Percentiles rank a stretch among this genome's conserved stretches.
Evolutionary conservation across 2,888 invertebrate genomes (phyloP).

Genomic region (Meteorus cinctellus): DNA sequence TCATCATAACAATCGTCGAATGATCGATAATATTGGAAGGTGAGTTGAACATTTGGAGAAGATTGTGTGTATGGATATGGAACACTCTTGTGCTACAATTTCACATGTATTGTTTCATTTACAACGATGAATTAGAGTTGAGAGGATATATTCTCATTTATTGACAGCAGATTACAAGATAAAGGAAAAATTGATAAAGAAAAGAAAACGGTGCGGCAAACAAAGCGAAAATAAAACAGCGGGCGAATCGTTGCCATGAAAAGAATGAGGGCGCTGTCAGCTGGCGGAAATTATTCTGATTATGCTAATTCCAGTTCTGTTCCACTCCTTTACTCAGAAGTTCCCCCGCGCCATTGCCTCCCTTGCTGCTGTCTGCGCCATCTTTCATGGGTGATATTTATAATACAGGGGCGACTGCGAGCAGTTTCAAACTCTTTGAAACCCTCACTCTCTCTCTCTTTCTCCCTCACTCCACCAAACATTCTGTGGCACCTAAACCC

Average conservation of each 20-base stretch:
- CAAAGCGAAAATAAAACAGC: slow-evolving; percentile 72
- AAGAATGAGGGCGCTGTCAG: slow-evolving; percentile 78
- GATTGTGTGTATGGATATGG: too few species aligned
- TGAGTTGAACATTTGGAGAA: too few species aligned
- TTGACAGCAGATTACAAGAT: slow-evolving; percentile 12
- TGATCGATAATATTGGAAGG: too few species aligned
- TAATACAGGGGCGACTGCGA: slow-evolving; percentile 72
- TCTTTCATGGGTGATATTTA: slow-evolving; percentile 73
- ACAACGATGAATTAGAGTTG: too few species aligned
- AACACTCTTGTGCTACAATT: too few species aligned
- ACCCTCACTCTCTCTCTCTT: slow-evolving; percentile 49
- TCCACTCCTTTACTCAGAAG: slow-evolving; percentile 73
- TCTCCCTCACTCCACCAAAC: slow-evolving; percentile 41
- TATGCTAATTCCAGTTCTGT: slow-evolving; percentile 78
- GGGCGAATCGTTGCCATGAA: slow-evolving; percentile 73
- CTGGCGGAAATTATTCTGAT: slow-evolving; percentile 79
- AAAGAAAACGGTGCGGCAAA: slow-evolving; percentile 63
- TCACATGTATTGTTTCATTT: too few species aligned
- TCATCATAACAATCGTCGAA: too few species aligned
- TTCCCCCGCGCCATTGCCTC: slow-evolving; percentile 60
- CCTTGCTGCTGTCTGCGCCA: slow-evolving; percentile 73
- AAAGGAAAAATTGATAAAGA: slow-evolving; percentile 29
- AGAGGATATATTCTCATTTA: not conserved
- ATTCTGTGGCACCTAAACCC: slow-evolving; percentile 36
- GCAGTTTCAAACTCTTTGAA: slow-evolving; percentile 73